A percentile compares a stretch with the other conserved stretches of the same genome.
These are phyloP conservation scores for Brachyhypopomus gauderio DNA, from an alignment of 2,113 vertebrate species.

Conservation along the genomic window DNA sequence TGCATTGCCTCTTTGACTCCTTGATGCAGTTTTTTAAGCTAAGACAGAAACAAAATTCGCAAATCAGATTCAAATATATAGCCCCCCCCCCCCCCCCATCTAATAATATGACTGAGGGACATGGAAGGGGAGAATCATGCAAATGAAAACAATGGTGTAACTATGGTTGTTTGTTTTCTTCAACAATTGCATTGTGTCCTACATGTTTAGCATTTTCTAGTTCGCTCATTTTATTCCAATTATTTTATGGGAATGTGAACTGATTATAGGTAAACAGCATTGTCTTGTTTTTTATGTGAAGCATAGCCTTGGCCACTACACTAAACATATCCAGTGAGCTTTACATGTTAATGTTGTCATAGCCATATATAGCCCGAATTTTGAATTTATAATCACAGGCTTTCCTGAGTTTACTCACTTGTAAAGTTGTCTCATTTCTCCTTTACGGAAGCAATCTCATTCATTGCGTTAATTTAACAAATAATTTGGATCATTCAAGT, in stretches of 20 bases:
- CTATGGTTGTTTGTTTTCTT: constrained; percentile 6
- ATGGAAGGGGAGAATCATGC: neutral
- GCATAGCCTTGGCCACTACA: neutral
- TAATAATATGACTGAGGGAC: neutral
- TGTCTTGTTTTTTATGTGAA: neutral
- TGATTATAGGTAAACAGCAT: neutral
- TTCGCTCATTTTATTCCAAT: constrained; percentile 1
- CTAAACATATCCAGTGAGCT: constrained; percentile 1
- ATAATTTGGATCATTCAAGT: neutral
- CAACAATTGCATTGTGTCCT: neutral
- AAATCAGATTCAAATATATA: neutral
- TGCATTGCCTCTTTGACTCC: constrained; percentile 9
- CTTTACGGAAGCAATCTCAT: no score
- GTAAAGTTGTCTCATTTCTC: no score
- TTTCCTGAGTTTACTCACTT: neutral
- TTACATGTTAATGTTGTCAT: neutral
- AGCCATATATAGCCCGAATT: neutral
- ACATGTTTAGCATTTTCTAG: neutral
- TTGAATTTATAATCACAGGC: neutral
- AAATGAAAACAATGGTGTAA: neutral
- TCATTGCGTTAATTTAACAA: neutral
- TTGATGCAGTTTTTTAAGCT: constrained; percentile 10
- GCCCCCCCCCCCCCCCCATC: neutral
- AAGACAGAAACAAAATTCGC: constrained; percentile 15
- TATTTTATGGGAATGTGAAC: neutral